Conservation (phyloP, 2,888 invertebrate genomes). For the Aspidapion aeneum region DNA sequence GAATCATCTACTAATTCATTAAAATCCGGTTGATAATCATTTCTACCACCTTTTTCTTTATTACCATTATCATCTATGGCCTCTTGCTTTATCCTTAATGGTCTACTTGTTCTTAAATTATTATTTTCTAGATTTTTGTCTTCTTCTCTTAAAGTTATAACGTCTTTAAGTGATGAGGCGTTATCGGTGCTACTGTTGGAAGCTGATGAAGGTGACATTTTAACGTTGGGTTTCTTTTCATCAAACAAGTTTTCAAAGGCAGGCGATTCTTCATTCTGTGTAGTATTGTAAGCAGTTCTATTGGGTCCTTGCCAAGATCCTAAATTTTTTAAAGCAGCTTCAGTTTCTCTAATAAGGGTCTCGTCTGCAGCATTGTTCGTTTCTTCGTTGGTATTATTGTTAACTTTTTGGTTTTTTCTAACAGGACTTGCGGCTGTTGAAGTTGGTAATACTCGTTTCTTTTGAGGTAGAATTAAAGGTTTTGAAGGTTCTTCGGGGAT, state of each 20-base stretch:
- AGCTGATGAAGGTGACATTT: slow-evolving; percentile 64
- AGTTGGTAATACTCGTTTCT: slow-evolving; percentile 53
- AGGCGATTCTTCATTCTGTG: slow-evolving; percentile 72
- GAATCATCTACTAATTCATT: slow-evolving; percentile 75
- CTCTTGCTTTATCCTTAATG: slow-evolving; percentile 39
- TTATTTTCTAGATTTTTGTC: slow-evolving; percentile 31
- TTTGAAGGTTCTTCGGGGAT: slow-evolving; percentile 43
- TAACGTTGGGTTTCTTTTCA: slow-evolving; percentile 67
- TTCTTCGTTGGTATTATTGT: slow-evolving; percentile 41
- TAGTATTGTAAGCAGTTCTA: slow-evolving; percentile 59
- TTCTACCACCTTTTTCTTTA: slow-evolving; percentile 31
- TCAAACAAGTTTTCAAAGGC: slow-evolving; percentile 83
- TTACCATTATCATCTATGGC: slow-evolving; percentile 18
- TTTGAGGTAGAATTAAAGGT: slow-evolving; percentile 54
- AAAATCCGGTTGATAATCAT: slow-evolving; percentile 70
- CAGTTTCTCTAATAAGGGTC: slow-evolving; percentile 81
- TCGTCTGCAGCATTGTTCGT: slow-evolving; percentile 63
- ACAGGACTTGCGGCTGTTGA: slow-evolving; percentile 40
- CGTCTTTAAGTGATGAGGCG: slow-evolving; percentile 64
- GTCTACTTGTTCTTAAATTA: slow-evolving; percentile 29
- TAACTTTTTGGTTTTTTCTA: slow-evolving; percentile 50
- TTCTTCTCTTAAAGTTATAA: slow-evolving; percentile 51
- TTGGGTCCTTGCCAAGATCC: slow-evolving; percentile 78
- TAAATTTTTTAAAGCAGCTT: slow-evolving; percentile 81
- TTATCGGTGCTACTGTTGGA: slow-evolving; percentile 55